Base-by-base conservation (phyloP, 2,113 vertebrate species). In the Nycticebus coucang region DNA sequence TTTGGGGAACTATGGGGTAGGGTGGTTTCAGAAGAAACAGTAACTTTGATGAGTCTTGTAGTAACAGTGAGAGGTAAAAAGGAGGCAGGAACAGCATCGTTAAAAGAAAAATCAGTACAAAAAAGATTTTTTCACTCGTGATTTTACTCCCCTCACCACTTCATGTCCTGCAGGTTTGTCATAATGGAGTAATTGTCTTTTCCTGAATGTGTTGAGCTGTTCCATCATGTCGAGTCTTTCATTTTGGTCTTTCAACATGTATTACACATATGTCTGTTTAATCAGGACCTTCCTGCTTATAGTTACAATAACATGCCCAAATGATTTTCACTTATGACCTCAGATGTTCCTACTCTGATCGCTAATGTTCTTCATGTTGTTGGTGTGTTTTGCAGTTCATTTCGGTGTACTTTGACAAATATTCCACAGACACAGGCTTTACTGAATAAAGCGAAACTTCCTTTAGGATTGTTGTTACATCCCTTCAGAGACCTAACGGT, bases 401-500 rank as follows among this genome's bases (percentile, higher is more conserved):
- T 99, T 98, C 98, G 99, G 66, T 99, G 99, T 88, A 99, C 99
- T 5, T 95, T 99, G 98, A 99, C 98, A 93, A 99, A 99, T 98
- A 98, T 99, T 96, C 99, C 99, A 19, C 99, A 99, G 96, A 99
- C 99, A 15, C 99, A 99, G 98, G 99, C 99, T 79, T 98, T 99
- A 92, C 98, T 99, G 97, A 99, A 99, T 97, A 99, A 99, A 98
- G 99, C 99, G 88, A 98, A 99, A 18, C 99, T 99, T 90, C 99
- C 99, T 11, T 98, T 99, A 97, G 99, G 99, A 80, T 98, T 99
- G 89, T 97, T 99, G 72, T 98, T 99, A 26, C 99, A 99, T 98
- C 99, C 99, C 68, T 99, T 99, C 98, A 99, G 99, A 98, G 99
- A 99, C 98, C 95, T 99, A 85, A 99, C 99, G 98, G 99, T 99